These are phyloP conservation scores for Aricia agestis DNA, from an alignment of 1,140 invertebrate genomes.

Conservation along the genomic window DNA sequence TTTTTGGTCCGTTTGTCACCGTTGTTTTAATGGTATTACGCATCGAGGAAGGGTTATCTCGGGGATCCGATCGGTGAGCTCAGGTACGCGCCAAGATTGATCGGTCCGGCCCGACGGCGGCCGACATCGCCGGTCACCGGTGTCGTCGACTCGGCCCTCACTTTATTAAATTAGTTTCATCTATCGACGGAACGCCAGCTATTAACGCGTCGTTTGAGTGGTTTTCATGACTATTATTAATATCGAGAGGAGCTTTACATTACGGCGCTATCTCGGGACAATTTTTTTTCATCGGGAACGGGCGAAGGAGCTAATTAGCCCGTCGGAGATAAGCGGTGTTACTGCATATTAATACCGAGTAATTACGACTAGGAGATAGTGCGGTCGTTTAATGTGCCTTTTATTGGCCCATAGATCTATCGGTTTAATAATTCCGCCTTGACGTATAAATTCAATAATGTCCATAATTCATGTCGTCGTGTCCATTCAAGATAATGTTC, in stretches of 20 bases:
- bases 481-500: not conserved
- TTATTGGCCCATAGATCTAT: not conserved
- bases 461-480: not conserved
- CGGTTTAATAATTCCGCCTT: not conserved
- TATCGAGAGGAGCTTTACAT: not conserved
- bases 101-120: constrained; percentile 61
- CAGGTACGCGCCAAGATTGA: constrained; percentile 70
- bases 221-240: constrained; percentile 18
- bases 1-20: constrained; percentile 73
- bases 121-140: constrained; percentile 53
- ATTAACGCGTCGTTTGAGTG: constrained; percentile 42
- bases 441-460: not conserved
- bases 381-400: not conserved
- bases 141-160: constrained; percentile 63
- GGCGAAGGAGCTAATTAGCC: constrained; percentile 1
- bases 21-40: constrained; percentile 76
- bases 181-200: constrained; percentile 48
- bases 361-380: not conserved
- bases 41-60: constrained; percentile 72
- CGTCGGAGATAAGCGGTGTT: not conserved
- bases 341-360: not conserved
- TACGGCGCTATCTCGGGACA: not conserved
- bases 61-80: constrained; percentile 57
- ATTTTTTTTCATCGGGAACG: not conserved
- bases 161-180: constrained; percentile 70